phyloP scores from a whole-genome alignment of 2,113 vertebrate genomes.

The Scomber colias region DNA sequence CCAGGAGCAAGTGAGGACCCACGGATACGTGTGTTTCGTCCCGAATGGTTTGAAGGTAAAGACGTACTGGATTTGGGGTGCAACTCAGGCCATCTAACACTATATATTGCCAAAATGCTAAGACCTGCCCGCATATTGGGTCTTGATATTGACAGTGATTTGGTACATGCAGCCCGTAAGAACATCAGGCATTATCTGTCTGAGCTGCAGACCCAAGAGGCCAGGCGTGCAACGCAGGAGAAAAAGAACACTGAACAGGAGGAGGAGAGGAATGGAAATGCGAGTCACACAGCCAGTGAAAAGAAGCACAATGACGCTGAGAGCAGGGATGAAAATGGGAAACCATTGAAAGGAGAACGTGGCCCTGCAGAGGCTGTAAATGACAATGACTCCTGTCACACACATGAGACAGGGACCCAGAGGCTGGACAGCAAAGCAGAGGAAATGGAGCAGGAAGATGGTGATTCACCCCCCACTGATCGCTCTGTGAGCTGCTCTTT shows the following conservation, averaged over 20 bases:
- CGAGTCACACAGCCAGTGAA: slow-evolving; percentile 32
- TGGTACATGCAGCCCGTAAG: slow-evolving; percentile 90
- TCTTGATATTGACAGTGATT: slow-evolving; percentile 89
- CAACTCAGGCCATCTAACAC: slow-evolving; percentile 92
- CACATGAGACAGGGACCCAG: slow-evolving; percentile 49
- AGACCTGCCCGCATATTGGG: slow-evolving; percentile 89
- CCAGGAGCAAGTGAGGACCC: slow-evolving; percentile 88
- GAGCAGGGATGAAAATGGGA: slow-evolving; percentile 58
- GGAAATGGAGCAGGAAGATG: slow-evolving; percentile 48
- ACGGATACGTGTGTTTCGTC: slow-evolving; percentile 84
- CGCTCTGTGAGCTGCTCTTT: slow-evolving; percentile 77
- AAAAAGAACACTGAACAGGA: slow-evolving; percentile 51
- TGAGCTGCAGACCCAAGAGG: slow-evolving; percentile 82
- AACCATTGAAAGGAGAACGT: slow-evolving; percentile 44
- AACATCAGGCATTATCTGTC: slow-evolving; percentile 95
- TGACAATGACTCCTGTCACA: slow-evolving; percentile 50
- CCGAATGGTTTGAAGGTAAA: slow-evolving; percentile 92
- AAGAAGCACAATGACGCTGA: slow-evolving; percentile 47
- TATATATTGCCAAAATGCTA: slow-evolving; percentile 90
- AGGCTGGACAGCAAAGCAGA: slow-evolving; percentile 38
- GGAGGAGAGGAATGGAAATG: slow-evolving; percentile 42
- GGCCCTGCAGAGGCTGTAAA: slow-evolving; percentile 68
- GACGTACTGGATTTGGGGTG: slow-evolving; percentile 92
- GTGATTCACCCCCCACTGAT: slow-evolving; percentile 38
- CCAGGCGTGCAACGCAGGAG: slow-evolving; percentile 62